Base-by-base conservation (phyloP, 2,113 vertebrate species). In the Cranoglanis bouderius region DNA sequence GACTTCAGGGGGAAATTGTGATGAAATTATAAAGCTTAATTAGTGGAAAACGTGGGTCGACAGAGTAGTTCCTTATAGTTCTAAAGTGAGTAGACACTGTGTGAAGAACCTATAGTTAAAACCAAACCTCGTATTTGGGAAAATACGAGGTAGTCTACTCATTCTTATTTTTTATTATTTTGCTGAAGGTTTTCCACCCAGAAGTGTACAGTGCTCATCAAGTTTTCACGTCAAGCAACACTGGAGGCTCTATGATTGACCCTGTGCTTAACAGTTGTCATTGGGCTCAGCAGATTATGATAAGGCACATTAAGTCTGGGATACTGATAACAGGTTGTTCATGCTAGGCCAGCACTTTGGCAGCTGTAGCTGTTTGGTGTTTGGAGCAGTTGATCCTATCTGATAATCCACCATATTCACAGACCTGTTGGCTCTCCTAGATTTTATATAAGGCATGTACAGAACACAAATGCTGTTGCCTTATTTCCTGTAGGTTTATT, bases 331-430 rank as follows among this genome's bases (percentile, higher is more conserved):
- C 40, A 75, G 26, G 32, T 82, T 82, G 59, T 40, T 43, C 61
- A 29, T 67, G n/a, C 1, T 29, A 29, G 85, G n/a, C 21, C 29
- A 53, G 78, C 38, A 43, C 82, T 61, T 82, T 55, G 6, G 55
- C 57, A 84, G 40, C 61, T 55, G 35, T 80, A 88, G 82, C 75
- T 75, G 75, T 75, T 75, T 53, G 63, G 29, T n/a, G 63, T 65
- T 65, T 29, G 57, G 57, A 51, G 46, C 3, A 13, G 38, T 85
- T 24, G 32, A 49, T 88, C 70, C 40, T 59, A 82, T 74, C 63
- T 67, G 32, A 43, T 85, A 88, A 87, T 85, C 85, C 40, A 19
- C 84, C 2, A 77, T 40, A n/a, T 65, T 72, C 49, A 87, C 75
- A 70, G 46, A 38, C 51, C 18, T 67, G 57, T 61, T 84, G 75